Evolutionary conservation across 1,140 invertebrate species (phyloP).

Genomic region (Pectinophora gossypiella): DNA sequence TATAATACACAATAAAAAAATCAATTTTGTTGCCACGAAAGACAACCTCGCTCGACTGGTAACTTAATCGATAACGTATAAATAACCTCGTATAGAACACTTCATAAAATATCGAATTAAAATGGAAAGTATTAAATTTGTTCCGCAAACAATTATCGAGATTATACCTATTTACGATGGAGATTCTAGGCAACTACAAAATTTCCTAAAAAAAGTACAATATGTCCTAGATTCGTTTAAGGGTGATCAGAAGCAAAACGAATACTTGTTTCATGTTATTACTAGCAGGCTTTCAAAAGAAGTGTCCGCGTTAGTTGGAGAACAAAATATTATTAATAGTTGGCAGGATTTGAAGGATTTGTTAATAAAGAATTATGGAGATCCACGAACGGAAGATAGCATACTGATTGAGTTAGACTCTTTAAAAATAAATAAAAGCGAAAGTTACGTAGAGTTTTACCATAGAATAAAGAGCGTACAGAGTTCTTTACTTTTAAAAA

Average conservation of each 20-base stretch:
- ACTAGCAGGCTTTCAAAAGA: conserved; percentile 1
- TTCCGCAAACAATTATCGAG: background rate
- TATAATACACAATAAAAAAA: too few relatives aligned
- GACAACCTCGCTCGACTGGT: too few relatives aligned
- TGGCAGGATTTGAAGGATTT: background rate
- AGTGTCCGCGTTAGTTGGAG: background rate
- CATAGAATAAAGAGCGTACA: background rate
- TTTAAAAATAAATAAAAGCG: background rate
- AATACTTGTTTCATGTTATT: background rate
- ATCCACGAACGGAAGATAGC: background rate
- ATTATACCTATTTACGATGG: background rate
- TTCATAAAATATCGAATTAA: too few relatives aligned
- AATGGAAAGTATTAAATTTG: background rate
- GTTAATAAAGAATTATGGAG: background rate
- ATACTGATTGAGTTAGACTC: background rate
- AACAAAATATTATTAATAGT: background rate
- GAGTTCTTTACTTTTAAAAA: background rate
- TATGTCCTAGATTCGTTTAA: background rate
- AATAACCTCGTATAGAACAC: too few relatives aligned
- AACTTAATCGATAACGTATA: too few relatives aligned
- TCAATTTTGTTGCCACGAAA: too few relatives aligned
- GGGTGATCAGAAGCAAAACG: background rate
- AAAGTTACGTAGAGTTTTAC: background rate
- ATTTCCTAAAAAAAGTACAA: background rate
- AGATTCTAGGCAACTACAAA: background rate